A percentile compares a stretch with the other conserved stretches of the same genome.
phyloP scores from a whole-genome alignment of 2,888 invertebrate genomes.

The Andrena minutula region DNA sequence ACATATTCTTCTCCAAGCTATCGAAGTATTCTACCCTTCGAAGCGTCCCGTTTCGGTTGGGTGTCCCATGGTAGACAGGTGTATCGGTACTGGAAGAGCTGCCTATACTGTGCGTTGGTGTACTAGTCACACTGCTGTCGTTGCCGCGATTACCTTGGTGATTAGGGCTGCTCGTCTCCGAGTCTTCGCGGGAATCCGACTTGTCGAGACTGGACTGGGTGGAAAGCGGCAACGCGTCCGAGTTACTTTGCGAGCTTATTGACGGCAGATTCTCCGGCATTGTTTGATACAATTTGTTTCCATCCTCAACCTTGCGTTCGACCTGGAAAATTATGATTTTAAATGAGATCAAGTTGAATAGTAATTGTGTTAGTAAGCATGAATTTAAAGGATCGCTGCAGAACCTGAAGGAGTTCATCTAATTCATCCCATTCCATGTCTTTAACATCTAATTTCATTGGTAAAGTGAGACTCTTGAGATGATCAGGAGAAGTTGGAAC shows the following conservation, averaged over 20 bases:
- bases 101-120: slow-evolving; percentile 82
- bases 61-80: slow-evolving; percentile 80
- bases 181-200: slow-evolving; percentile 72
- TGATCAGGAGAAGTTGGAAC: slow-evolving; percentile 82
- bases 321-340: slow-evolving; percentile 82
- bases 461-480: slow-evolving; percentile 87
- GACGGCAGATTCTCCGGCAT: slow-evolving; percentile 89
- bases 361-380: not conserved
- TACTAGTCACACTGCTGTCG: slow-evolving; percentile 80
- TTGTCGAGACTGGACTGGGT: slow-evolving; percentile 76
- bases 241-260: slow-evolving; percentile 85
- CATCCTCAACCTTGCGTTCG: slow-evolving; percentile 88
- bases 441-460: slow-evolving; percentile 89
- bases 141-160: slow-evolving; percentile 69
- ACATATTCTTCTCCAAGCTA: slow-evolving; percentile 82
- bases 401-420: slow-evolving; percentile 88
- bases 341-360: slow-evolving; percentile 6
- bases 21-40: slow-evolving; percentile 83
- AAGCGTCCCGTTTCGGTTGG: slow-evolving; percentile 83
- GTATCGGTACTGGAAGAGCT: slow-evolving; percentile 83
- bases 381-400: not conserved
- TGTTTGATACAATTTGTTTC: slow-evolving; percentile 89
- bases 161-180: slow-evolving; percentile 74
- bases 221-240: slow-evolving; percentile 70
- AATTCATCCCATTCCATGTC: slow-evolving; percentile 90